Evolutionary conservation across 2,113 vertebrate species (phyloP).

Genomic region (Centropus unirufus): DNA sequence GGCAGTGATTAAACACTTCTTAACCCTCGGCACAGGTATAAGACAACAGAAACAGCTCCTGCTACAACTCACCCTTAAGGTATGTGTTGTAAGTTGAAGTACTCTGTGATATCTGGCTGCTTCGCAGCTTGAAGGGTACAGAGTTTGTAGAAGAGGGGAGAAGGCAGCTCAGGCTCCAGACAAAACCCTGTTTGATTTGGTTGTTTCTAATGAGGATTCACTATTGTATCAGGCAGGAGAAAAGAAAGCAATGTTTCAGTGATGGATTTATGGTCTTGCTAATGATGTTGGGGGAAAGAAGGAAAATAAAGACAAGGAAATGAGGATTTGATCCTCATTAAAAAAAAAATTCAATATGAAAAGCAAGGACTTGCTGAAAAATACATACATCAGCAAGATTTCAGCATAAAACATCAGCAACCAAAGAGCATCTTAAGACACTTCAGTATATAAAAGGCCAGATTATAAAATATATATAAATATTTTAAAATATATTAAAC

Average conservation of each 20-base stretch:
- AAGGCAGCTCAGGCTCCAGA: neutral
- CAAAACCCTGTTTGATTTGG: neutral
- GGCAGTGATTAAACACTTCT: conserved; percentile 47
- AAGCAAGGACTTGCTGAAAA: neutral
- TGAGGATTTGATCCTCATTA: neutral
- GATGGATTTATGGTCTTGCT: neutral
- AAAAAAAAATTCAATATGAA: neutral
- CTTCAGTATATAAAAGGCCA: neutral
- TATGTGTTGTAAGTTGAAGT: neutral
- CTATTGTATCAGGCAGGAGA: neutral
- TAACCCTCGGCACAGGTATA: neutral
- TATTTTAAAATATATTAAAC: too few relatives aligned
- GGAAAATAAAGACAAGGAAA: neutral
- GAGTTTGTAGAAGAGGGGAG: neutral
- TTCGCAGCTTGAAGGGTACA: neutral
- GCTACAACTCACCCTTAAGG: neutral
- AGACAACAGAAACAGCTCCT: neutral
- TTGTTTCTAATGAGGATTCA: neutral
- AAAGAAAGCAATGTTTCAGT: neutral
- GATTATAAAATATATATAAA: neutral
- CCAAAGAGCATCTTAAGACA: neutral
- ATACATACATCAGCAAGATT: neutral
- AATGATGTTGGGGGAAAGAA: neutral
- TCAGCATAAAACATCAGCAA: neutral
- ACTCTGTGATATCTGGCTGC: neutral